Conservation (phyloP, 2,113 vertebrate species). For the Indicator maculatus region DNA sequence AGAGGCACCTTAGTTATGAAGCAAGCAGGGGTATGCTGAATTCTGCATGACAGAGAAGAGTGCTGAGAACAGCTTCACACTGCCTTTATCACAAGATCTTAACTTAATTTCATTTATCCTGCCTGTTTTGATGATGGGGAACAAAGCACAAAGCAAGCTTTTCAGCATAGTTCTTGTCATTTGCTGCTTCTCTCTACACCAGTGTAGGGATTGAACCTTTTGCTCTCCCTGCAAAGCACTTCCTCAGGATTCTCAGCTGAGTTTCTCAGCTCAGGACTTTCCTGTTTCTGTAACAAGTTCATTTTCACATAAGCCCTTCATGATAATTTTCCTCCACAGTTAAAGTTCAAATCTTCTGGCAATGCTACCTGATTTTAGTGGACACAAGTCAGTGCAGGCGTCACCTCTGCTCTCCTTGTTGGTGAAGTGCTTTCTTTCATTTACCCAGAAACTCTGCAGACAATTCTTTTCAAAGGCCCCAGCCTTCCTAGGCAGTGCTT, state of each 20-base stretch:
- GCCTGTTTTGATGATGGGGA: neutral
- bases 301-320: neutral
- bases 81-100: neutral
- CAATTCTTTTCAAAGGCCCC: neutral
- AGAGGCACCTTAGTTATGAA: conserved; percentile 32
- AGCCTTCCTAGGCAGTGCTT: neutral
- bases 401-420: neutral
- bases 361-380: neutral
- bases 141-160: neutral
- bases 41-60: neutral
- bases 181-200: neutral
- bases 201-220: fast-evolving
- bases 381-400: neutral
- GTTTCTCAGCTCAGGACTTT: neutral
- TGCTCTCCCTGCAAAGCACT: neutral
- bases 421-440: neutral
- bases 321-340: neutral
- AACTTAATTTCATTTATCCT: neutral
- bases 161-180: neutral
- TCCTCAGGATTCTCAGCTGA: neutral
- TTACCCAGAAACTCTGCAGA: neutral
- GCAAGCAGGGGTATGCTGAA: conserved; percentile 54
- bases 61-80: neutral
- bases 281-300: neutral
- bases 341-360: neutral